A percentile compares a stretch with the other conserved stretches of the same genome.
Conservation (phyloP, 2,797 vertebrate species). For the Nyctalus aviator region DNA sequence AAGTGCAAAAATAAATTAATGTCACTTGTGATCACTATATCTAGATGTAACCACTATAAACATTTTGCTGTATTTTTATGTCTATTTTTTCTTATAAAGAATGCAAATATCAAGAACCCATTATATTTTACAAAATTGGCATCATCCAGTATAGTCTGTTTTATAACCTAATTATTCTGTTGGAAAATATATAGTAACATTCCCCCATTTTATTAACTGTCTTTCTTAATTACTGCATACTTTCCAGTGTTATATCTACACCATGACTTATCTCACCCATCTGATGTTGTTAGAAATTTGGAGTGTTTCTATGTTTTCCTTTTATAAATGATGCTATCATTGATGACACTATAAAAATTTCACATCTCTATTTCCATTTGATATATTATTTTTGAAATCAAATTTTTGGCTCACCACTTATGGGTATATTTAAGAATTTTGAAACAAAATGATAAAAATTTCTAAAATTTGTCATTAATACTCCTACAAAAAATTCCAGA, state of each 20-base stretch:
- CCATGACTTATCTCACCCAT: conserved; percentile 12
- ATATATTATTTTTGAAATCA: conserved; percentile 60
- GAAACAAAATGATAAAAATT: not conserved
- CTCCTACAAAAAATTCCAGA: not conserved
- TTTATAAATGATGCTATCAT: conserved; percentile 38
- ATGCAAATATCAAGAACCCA: not conserved
- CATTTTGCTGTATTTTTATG: not conserved
- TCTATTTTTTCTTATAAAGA: not conserved
- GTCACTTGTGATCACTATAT: not conserved
- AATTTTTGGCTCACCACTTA: not conserved
- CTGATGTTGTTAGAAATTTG: not conserved
- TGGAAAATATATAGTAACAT: not conserved
- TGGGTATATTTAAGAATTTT: not conserved
- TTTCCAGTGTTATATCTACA: not conserved
- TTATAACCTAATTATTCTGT: conserved; percentile 22
- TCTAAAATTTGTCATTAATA: not conserved
- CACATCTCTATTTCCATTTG: conserved; percentile 35
- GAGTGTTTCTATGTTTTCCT: not conserved
- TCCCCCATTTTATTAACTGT: not conserved
- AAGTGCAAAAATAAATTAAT: conserved; percentile 54
- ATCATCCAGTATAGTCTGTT: not conserved
- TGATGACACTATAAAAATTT: not conserved
- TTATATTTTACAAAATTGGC: conserved; percentile 23
- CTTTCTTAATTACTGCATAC: conserved; percentile 5
- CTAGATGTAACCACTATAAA: not conserved